Evolutionary conservation across 2,888 invertebrate species (phyloP), one percentile per base, ranked within the genome.

Genomic region (Zaprionus bogoriensis): DNA sequence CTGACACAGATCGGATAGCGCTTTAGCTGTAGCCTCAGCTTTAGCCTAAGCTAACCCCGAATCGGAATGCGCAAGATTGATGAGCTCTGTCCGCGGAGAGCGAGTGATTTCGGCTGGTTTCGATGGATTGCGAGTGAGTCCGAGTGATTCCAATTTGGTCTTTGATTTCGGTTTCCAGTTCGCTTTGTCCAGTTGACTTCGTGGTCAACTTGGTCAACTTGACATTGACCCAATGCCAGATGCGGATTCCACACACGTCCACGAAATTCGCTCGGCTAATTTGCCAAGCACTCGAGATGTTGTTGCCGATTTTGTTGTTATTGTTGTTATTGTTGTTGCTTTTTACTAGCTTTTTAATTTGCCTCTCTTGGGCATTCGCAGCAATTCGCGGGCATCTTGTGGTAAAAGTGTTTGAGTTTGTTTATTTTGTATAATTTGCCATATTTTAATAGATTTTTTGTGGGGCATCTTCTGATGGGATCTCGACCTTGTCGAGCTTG

Each of bases 151-250:
- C n/a, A n/a, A n/a, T n/a, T n/a, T n/a, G n/a, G n/a, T n/a, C n/a
- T 50, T 39, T 20, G 10, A 14, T 42, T 32, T 52, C 5, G 14
- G 12, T 19, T 45, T 59, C 19, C 9, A 4, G 44, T 22, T 30
- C 30, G 32, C 17, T 52, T 70, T 61, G 32, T 38, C 44, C 23
- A 14, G 46, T 27, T 44, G 27, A 12, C 4, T 20, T 46, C 70
- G 70, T 72, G 63, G 68, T 51, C 52, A 55, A 36, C 47, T 17
- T n/a, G 36, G 30, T 47, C 78, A 64, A 82, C 82, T 80, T 80
- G 80, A 80, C 80, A 80, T 82, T 80, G 80, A 80, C 80, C 80
- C 79, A 80, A 82, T 79, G 80, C 82, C 78, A 81, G 60, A 64
- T 25, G 50, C 42, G 42, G 65, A 78, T 54, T 62, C 75, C 58